Evolutionary conservation across 2,888 invertebrate species (phyloP), one percentile per base, ranked within the genome.

Genomic region (Himalopsyche japonica): DNA sequence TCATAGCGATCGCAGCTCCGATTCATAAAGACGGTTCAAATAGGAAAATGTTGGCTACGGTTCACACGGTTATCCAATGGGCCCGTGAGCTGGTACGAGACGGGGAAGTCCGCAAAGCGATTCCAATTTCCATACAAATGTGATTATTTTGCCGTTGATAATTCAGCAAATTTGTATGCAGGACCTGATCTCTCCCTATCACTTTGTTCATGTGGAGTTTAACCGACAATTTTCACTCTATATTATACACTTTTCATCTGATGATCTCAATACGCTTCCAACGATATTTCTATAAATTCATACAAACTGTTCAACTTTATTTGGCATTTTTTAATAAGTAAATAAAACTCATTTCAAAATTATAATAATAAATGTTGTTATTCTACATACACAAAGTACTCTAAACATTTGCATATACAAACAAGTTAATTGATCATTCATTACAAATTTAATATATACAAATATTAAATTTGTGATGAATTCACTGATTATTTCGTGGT

Each of bases 121-220:
- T 81, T 81, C 48, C 79, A 78, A 84, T 84, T 84, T 82, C 82
- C 84, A 84, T 84, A 47, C 82, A 76, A 82, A 82, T 84, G 47
- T 76, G 84, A 84, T 84, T 84, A 84, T 84, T 82, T 57, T 76
- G 76, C 57, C 34, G 81, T 70, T 81, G 77, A 64, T 82, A 82
- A 84, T 84, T 81, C 81, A 80, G 57, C 48, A 49, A 77, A 81
- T 84, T 81, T 57, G 78, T 84, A 84, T 84, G 76, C 84, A 57
- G 57, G 15, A n/a, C 37, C 81, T 20, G 43, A 34, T 4, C 76
- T 80, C 77, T 77, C 37, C 37, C 70, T 70, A 70, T 70, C 80
- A 49, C 80, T 80, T 49, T 49, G n/a, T 48, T 27, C 48, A 43
- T 49, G 32, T 47, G 48, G n/a, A 80, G 32, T 64, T 64, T 20